phyloP scores from a whole-genome alignment of 2,888 invertebrate genomes.

The Ceraclea dissimilis region DNA sequence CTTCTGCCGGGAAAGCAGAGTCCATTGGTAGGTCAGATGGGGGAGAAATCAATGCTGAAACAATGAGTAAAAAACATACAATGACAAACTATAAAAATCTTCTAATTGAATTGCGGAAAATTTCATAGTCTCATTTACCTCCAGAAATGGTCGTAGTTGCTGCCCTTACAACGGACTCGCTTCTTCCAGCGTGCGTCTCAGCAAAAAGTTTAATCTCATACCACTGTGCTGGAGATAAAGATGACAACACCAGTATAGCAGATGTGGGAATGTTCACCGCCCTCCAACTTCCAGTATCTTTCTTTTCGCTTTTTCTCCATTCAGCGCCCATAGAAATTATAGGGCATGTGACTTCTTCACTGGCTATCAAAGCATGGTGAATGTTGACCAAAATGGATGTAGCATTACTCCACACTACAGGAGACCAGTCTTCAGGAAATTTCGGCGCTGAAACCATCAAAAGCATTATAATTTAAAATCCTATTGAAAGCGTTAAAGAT shows the following conservation, averaged over 20 bases:
- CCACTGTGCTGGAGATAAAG: conserved; percentile 65
- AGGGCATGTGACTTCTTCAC: conserved; percentile 36
- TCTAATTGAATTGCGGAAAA: no score
- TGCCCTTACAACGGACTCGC: conserved; percentile 61
- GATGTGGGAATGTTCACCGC: conserved; percentile 31
- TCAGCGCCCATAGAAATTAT: conserved; percentile 42
- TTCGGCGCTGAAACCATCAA: conserved; percentile 19
- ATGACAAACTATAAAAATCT: neutral
- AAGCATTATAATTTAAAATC: neutral
- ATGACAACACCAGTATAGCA: conserved; percentile 38
- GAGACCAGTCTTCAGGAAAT: conserved; percentile 30
- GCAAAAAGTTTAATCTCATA: conserved; percentile 65
- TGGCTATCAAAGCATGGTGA: conserved; percentile 32
- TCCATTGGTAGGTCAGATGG: conserved; percentile 31
- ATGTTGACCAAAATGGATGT: conserved; percentile 43
- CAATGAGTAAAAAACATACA: neutral
- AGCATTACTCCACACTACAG: conserved; percentile 44
- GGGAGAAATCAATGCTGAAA: conserved; percentile 32
- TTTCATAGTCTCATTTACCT: conserved; percentile 38
- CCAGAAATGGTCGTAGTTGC: conserved; percentile 69
- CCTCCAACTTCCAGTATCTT: conserved; percentile 34
- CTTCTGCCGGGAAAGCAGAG: conserved; percentile 21
- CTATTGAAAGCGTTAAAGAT: no score
- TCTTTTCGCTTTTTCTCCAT: conserved; percentile 38
- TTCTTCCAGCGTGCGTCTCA: conserved; percentile 61